Evolutionary conservation across 2,113 vertebrate species (phyloP).

Genomic region (Ovibos moschatus): DNA sequence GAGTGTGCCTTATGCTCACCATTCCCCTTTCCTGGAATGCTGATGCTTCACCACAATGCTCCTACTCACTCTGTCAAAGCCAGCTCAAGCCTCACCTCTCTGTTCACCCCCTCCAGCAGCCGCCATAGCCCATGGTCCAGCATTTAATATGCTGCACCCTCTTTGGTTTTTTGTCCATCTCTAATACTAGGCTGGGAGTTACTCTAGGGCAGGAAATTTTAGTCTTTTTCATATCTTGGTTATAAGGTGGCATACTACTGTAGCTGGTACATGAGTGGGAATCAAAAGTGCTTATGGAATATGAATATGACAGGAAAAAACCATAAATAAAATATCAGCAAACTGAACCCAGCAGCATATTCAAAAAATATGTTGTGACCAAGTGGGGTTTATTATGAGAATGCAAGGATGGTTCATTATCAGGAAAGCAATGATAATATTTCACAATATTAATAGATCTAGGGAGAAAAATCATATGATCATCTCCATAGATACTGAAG

Average conservation of each 20-base stretch:
- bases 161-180: not conserved
- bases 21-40: not conserved
- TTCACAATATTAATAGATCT: not conserved
- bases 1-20: rapidly evolving
- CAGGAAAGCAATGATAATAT: not conserved
- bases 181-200: not conserved
- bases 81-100: not conserved
- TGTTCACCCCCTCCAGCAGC: not conserved
- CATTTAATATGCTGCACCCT: rapidly evolving
- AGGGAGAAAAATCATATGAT: not conserved
- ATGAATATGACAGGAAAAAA: not conserved
- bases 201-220: not conserved
- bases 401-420: conserved; percentile 19
- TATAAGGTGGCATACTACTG: not conserved
- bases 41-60: rapidly evolving
- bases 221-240: not conserved
- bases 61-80: not conserved
- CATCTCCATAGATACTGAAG: not conserved
- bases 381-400: not conserved
- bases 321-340: not conserved
- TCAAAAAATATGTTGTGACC: not conserved
- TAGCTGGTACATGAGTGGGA: not conserved
- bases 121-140: not conserved
- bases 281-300: not conserved
- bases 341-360: not conserved